Conservation (phyloP, 2,888 invertebrate genomes). For the Caradrina clavipalpis region DNA sequence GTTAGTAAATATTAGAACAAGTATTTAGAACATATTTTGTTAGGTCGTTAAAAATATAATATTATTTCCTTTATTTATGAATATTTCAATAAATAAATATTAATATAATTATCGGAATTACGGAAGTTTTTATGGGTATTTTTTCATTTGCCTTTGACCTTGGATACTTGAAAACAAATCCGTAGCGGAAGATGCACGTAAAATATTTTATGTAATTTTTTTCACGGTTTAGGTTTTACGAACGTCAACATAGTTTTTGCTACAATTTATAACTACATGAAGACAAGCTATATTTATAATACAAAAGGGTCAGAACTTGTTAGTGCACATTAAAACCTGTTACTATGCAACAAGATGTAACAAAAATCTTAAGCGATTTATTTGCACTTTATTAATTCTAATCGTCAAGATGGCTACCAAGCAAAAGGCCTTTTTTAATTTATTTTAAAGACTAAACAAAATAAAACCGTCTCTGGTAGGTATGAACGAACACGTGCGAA, state of each 20-base stretch:
- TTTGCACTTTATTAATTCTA: neutral
- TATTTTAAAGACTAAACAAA: neutral
- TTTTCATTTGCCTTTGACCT: slow-evolving; percentile 41
- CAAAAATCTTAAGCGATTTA: neutral
- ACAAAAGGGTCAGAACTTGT: neutral
- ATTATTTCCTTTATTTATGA: neutral
- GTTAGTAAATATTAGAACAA: neutral
- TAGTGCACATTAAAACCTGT: neutral
- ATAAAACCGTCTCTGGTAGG: neutral
- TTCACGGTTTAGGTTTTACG: neutral
- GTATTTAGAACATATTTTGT: slow-evolving; percentile 4
- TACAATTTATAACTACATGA: neutral
- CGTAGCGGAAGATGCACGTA: slow-evolving; percentile 12
- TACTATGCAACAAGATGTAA: neutral
- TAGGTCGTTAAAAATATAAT: neutral
- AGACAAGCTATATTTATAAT: too few species aligned
- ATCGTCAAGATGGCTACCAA: neutral
- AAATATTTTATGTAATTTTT: slow-evolving; percentile 8
- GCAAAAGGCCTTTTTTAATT: neutral
- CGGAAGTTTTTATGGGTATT: slow-evolving; percentile 16
- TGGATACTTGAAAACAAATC: slow-evolving; percentile 20
- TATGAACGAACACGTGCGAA: neutral
- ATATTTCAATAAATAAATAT: slow-evolving; percentile 4
- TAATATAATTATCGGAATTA: slow-evolving; percentile 11
- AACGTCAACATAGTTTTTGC: neutral